Percentiles rank a stretch among this genome's conserved stretches.
These are phyloP conservation scores for Anthopleura xanthogrammica DNA, from an alignment of 92 coral and sea anemone genomes.

Conservation along the genomic window DNA sequence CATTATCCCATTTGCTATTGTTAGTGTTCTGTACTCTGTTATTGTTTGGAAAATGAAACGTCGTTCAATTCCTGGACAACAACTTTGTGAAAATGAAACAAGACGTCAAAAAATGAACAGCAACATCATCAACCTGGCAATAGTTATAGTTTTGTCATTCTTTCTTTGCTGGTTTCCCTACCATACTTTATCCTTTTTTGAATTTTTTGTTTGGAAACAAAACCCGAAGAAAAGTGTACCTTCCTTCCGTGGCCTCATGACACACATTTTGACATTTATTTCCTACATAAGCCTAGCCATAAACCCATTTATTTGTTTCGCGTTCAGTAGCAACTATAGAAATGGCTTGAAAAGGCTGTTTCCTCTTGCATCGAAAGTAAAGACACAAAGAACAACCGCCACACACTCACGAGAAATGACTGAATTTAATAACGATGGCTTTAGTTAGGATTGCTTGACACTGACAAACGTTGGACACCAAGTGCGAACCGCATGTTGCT, in stretches of 20 bases:
- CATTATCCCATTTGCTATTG: neutral
- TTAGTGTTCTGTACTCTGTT: constrained; percentile 3
- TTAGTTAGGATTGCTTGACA: neutral
- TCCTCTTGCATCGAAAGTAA: neutral
- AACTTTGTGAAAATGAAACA: neutral
- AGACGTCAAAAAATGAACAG: neutral
- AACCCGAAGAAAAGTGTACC: neutral
- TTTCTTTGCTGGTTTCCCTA: constrained; percentile 12
- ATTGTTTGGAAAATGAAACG: constrained; percentile 3
- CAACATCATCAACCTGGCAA: neutral
- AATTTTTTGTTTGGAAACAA: neutral
- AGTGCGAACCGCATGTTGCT: no score
- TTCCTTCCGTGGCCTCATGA: neutral
- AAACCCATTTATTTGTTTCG: constrained; percentile 7
- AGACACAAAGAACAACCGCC: neutral
- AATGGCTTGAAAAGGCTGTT: neutral
- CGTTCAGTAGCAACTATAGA: constrained; percentile 3
- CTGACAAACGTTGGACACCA: no score
- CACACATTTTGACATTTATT: neutral
- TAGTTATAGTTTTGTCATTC: neutral
- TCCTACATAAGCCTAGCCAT: neutral
- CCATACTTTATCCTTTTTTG: neutral
- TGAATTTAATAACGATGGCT: neutral
- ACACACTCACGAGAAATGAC: neutral
- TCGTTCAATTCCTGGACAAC: constrained; percentile 17